phyloP scores from a whole-genome alignment of 2,888 invertebrate species.

The Heteropelma amictum region DNA sequence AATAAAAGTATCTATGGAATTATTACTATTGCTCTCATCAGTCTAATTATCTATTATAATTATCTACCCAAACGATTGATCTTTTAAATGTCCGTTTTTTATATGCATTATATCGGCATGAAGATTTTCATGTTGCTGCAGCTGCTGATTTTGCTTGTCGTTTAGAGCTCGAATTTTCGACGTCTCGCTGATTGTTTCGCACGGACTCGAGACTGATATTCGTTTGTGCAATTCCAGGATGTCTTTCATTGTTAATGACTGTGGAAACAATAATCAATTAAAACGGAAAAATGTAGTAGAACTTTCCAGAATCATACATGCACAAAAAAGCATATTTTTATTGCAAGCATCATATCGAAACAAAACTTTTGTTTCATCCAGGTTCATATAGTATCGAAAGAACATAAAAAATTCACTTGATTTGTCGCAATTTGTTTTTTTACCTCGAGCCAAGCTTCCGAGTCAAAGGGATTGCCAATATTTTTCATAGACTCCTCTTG shows the following conservation, averaged over 20 bases:
- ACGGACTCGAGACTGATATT: constrained; percentile 56
- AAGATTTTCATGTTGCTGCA: constrained; percentile 39
- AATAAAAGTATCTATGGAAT: not conserved
- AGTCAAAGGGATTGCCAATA: constrained; percentile 58
- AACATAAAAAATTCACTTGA: not conserved
- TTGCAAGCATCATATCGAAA: not conserved
- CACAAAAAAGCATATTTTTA: not conserved
- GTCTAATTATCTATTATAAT: not conserved
- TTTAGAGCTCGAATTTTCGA: constrained; percentile 29
- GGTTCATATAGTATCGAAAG: not conserved
- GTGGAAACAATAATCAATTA: no score
- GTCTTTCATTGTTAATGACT: constrained; percentile 64
- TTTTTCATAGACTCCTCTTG: constrained; percentile 61
- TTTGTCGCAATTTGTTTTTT: not conserved
- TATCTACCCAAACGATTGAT: constrained; percentile 15
- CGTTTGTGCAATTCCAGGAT: constrained; percentile 60
- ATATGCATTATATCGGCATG: constrained; percentile 9
- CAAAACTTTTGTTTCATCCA: not conserved
- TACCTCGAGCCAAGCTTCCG: constrained; percentile 64
- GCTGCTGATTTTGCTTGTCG: constrained; percentile 49
- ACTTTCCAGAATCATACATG: not conserved
- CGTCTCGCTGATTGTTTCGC: constrained; percentile 34
- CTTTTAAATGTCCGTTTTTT: constrained; percentile 30
- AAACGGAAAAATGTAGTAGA: not conserved
- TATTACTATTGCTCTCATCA: no score